phyloP scores from a whole-genome alignment of 2,888 invertebrate species.

The Yponomeuta plumbellus region DNA sequence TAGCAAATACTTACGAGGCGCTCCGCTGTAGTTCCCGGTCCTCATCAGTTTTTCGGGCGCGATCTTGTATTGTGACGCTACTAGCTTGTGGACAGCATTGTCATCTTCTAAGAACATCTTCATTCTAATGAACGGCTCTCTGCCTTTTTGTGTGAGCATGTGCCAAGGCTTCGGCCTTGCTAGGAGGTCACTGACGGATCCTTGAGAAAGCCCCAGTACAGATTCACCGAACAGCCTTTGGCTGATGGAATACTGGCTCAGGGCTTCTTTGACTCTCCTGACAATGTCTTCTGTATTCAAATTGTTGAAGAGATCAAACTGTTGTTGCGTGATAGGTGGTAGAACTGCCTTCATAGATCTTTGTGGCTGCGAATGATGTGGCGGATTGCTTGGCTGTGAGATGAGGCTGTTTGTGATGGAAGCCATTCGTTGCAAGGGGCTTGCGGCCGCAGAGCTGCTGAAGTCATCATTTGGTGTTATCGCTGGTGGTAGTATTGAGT shows the following conservation, averaged over 20 bases:
- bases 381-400: conserved; percentile 90
- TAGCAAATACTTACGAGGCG: conserved; percentile 80
- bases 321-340: conserved; percentile 98
- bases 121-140: conserved; percentile 98
- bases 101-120: conserved; percentile 98
- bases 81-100: conserved; percentile 95
- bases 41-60: conserved; percentile 98
- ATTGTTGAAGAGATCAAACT: conserved; percentile 98
- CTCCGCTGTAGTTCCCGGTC: conserved; percentile 93
- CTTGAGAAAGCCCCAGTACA: conserved; percentile 96
- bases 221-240: conserved; percentile 98
- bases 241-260: conserved; percentile 97
- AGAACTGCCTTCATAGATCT: conserved; percentile 96
- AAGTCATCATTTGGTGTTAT: conserved; percentile 89
- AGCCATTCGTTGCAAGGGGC: conserved; percentile 97
- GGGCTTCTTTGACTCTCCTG: conserved; percentile 94
- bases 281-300: conserved; percentile 99
- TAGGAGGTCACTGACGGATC: conserved; percentile 97
- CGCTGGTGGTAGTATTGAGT: conserved; percentile 90
- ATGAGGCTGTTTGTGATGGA: conserved; percentile 98
- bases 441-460: conserved; percentile 87
- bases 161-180: conserved; percentile 99
- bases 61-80: conserved; percentile 98
- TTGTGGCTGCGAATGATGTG: conserved; percentile 89
- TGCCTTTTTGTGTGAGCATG: conserved; percentile 97